These are phyloP conservation scores for Eulemur mongoz DNA, from an alignment of 2,797 vertebrate genomes.

Conservation along the genomic window DNA sequence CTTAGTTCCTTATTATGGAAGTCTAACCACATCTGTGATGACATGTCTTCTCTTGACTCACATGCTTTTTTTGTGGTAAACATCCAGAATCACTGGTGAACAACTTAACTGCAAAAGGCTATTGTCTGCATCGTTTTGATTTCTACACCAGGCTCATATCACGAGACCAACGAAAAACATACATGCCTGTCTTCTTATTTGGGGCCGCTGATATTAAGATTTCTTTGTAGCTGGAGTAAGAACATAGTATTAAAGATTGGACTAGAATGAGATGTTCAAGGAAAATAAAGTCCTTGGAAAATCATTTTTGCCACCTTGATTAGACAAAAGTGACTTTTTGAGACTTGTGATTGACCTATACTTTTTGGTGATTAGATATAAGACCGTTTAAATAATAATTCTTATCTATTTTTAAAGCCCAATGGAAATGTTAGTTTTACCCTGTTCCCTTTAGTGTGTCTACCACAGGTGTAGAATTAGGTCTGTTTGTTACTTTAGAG, in stretches of 20 bases:
- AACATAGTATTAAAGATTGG: not conserved
- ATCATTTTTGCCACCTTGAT: not conserved
- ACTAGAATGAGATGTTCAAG: not conserved
- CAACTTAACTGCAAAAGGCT: not conserved
- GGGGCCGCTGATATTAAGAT: not conserved
- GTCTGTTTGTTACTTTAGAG: not conserved
- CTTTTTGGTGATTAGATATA: not conserved
- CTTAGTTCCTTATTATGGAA: not conserved
- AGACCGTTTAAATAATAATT: slow-evolving; percentile 15
- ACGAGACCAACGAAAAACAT: not conserved
- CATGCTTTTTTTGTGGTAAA: not conserved
- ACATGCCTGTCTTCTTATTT: not conserved
- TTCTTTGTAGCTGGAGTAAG: not conserved
- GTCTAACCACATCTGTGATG: not conserved
- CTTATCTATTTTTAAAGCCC: not conserved
- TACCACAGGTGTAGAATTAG: not conserved
- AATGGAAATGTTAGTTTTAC: not conserved
- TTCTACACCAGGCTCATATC: not conserved
- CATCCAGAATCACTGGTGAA: not conserved
- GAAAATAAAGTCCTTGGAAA: not conserved
- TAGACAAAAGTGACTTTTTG: not conserved
- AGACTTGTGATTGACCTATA: not conserved
- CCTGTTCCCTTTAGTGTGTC: not conserved
- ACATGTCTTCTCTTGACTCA: not conserved
- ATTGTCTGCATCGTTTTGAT: not conserved